Conservation (phyloP, 2,888 invertebrate species). For the Drosophila quasianomalipes region DNA sequence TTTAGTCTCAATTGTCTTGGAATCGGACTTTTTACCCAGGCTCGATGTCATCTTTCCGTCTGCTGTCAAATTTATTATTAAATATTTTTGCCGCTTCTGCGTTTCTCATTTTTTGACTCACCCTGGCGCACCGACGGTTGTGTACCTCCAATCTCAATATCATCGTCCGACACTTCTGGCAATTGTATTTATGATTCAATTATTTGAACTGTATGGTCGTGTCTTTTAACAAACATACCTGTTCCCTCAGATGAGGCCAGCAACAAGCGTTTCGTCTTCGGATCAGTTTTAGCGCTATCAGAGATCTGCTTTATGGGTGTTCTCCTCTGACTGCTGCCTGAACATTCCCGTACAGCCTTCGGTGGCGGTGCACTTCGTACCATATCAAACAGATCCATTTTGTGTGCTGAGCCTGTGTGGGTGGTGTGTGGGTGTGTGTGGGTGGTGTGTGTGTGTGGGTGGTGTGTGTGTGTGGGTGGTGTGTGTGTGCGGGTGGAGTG, state of each 20-base stretch:
- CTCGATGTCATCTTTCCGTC: not conserved
- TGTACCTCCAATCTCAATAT: not conserved
- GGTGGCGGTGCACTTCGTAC: slow-evolving; percentile 56
- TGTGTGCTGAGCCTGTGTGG: not conserved
- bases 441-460: no score
- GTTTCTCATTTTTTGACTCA: not conserved
- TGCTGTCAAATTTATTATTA: not conserved
- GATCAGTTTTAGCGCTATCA: not conserved
- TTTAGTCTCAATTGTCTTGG: not conserved
- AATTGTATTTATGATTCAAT: not conserved
- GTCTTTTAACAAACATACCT: not conserved
- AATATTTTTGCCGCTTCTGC: not conserved
- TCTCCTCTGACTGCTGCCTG: not conserved
- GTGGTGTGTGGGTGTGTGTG: not conserved
- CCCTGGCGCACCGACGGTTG: not conserved
- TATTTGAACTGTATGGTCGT: not conserved
- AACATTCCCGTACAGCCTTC: slow-evolving; percentile 17
- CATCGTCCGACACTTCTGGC: not conserved
- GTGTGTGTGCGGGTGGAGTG: no score
- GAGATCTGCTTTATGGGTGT: not conserved
- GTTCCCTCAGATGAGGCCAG: not conserved
- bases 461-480: no score
- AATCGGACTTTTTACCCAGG: not conserved
- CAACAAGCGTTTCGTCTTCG: not conserved
- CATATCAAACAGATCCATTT: slow-evolving; percentile 57